Evolutionary conservation across 1,140 invertebrate species (phyloP).

Genomic region (Bombus picipes): DNA sequence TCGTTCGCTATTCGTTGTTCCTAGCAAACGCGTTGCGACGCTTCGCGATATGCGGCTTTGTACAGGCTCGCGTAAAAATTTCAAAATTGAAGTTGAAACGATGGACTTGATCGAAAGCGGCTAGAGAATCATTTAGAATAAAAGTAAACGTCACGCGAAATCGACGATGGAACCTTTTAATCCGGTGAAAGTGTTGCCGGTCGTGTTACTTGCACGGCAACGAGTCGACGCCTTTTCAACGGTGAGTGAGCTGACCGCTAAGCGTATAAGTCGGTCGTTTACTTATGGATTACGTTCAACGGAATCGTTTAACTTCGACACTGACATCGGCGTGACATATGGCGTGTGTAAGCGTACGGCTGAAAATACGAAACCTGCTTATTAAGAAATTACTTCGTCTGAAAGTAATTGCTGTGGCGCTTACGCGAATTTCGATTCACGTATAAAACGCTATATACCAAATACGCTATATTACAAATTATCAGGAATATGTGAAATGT

Average conservation of each 20-base stretch:
- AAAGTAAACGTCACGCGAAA: not conserved
- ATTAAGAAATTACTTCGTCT: too few relatives aligned
- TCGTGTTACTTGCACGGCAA: slow-evolving; percentile 32
- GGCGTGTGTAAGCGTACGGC: too few relatives aligned
- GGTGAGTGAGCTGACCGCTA: slow-evolving; percentile 63
- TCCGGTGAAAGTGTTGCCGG: slow-evolving; percentile 74
- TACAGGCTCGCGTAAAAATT: not conserved
- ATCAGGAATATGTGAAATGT: not conserved
- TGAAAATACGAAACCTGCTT: too few relatives aligned
- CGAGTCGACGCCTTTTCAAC: slow-evolving; percentile 56
- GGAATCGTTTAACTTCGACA: slow-evolving; percentile 9
- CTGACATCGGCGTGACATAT: not conserved
- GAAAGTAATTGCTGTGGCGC: too few relatives aligned
- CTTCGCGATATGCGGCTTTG: too few relatives aligned
- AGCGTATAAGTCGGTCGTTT: not conserved
- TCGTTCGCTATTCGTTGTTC: not conserved
- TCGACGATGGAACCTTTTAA: slow-evolving; percentile 70
- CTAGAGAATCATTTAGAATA: not conserved
- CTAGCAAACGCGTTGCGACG: too few relatives aligned
- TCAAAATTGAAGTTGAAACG: not conserved
- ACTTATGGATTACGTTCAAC: not conserved
- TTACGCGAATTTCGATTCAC: too few relatives aligned
- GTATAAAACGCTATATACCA: too few relatives aligned
- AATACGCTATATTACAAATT: too few relatives aligned
- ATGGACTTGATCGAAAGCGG: not conserved